Evolutionary conservation across 37 sponge, comb jelly and placozoan species (phyloP).

Genomic region (Cliona cf. orientalis): DNA sequence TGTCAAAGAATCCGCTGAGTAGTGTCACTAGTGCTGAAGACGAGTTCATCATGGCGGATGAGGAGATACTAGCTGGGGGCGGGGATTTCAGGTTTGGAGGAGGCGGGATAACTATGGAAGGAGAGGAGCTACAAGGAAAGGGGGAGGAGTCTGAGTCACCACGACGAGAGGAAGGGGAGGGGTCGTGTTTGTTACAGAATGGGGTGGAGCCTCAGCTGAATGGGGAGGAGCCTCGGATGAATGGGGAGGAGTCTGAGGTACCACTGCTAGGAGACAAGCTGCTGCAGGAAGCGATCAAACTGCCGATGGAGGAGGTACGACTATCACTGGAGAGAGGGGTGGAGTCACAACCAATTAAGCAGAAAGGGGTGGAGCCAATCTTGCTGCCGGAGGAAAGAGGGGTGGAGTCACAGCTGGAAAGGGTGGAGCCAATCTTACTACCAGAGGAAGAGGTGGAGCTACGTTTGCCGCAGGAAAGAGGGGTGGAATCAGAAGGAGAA

Average conservation of each 20-base stretch:
- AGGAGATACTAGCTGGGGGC: too few species aligned
- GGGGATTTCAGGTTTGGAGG: too few species aligned
- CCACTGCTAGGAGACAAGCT: background rate
- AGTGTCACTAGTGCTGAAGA: too few species aligned
- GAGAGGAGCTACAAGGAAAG: background rate
- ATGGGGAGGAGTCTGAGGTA: background rate
- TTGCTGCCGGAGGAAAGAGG: too few species aligned
- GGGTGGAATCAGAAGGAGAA: too few species aligned
- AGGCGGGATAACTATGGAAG: background rate
- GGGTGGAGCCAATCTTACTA: too few species aligned
- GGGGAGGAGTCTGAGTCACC: constrained; percentile 1
- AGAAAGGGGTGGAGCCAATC: background rate
- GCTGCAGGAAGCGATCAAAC: background rate
- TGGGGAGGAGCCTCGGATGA: background rate
- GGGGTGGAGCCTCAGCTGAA: background rate
- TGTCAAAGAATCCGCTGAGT: too few species aligned
- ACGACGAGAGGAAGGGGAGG: background rate
- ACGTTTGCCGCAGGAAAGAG: too few species aligned
- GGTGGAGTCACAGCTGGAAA: too few species aligned
- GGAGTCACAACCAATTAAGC: background rate
- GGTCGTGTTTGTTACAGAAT: background rate
- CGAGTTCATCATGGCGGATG: too few species aligned
- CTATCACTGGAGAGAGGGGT: background rate
- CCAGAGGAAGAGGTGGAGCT: too few species aligned
- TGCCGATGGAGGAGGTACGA: background rate